Evolutionary conservation across 1,140 invertebrate genomes (phyloP).

Genomic region (Dryas iulia): DNA sequence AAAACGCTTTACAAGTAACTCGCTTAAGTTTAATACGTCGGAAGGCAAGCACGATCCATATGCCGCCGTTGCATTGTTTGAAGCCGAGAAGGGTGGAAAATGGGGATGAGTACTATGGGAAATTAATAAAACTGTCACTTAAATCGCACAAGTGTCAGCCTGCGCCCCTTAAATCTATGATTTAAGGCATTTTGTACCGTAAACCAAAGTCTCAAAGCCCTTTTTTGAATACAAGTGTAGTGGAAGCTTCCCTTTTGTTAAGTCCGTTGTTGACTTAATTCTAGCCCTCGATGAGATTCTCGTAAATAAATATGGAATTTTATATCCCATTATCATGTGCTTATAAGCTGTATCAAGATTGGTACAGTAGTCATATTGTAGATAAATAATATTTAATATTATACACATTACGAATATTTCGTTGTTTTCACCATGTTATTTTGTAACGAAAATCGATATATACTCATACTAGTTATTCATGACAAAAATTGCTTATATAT

Average conservation of each 20-base stretch:
- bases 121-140: conserved; percentile 90
- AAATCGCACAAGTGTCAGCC: conserved; percentile 78
- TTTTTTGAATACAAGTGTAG: conserved; percentile 5
- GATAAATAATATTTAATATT: not conserved
- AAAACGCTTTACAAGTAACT: conserved; percentile 11
- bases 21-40: conserved; percentile 36
- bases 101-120: conserved; percentile 80
- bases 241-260: conserved; percentile 51
- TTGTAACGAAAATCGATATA: not conserved
- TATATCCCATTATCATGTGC: conserved; percentile 41
- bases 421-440: too few species aligned
- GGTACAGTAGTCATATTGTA: not conserved
- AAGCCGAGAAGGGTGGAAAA: conserved; percentile 70
- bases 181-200: conserved; percentile 1
- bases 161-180: conserved; percentile 42
- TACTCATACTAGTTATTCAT: not conserved
- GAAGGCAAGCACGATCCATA: conserved; percentile 52
- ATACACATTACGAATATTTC: not conserved
- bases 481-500: not conserved
- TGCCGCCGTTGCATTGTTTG: conserved; percentile 56
- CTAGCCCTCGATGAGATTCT: conserved; percentile 62
- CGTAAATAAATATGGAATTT: conserved; percentile 71
- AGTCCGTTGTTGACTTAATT: conserved; percentile 74
- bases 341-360: not conserved
- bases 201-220: not conserved